A percentile compares a stretch with the other conserved stretches of the same genome.
Evolutionary conservation across 2,113 vertebrate species (phyloP).

Genomic region (Cavia porcellus): DNA sequence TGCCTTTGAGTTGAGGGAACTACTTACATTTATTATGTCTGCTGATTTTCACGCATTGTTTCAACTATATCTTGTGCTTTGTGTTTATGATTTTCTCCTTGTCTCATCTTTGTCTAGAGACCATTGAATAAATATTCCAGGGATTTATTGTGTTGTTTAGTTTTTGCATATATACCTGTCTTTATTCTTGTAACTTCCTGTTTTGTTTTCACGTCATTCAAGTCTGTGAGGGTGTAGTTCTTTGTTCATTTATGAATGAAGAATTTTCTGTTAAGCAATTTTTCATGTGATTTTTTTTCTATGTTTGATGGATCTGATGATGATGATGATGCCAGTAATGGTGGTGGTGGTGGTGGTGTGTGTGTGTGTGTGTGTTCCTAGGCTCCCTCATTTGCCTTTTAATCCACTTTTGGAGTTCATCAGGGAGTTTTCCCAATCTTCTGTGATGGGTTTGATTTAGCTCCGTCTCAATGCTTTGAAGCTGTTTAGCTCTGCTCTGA

Average conservation of each 20-base stretch:
- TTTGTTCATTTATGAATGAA: slow-evolving; percentile 6
- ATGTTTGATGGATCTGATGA: background rate
- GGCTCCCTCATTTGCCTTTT: background rate
- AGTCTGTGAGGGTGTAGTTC: background rate
- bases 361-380: background rate
- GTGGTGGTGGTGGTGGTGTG: no score
- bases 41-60: background rate
- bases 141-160: background rate
- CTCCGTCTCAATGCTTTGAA: background rate
- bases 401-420: background rate
- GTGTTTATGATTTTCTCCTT: background rate
- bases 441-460: background rate
- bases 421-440: background rate
- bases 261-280: background rate
- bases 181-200: background rate
- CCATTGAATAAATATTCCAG: background rate
- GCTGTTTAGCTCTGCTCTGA: background rate
- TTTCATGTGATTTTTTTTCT: slow-evolving; percentile 24
- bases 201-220: background rate
- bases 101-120: background rate
- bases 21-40: background rate
- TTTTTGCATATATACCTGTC: background rate
- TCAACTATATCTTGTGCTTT: background rate
- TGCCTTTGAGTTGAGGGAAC: background rate
- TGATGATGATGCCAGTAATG: no score